Evolutionary conservation across 2,888 invertebrate genomes (phyloP).

Genomic region (Azorinus chamasolen): DNA sequence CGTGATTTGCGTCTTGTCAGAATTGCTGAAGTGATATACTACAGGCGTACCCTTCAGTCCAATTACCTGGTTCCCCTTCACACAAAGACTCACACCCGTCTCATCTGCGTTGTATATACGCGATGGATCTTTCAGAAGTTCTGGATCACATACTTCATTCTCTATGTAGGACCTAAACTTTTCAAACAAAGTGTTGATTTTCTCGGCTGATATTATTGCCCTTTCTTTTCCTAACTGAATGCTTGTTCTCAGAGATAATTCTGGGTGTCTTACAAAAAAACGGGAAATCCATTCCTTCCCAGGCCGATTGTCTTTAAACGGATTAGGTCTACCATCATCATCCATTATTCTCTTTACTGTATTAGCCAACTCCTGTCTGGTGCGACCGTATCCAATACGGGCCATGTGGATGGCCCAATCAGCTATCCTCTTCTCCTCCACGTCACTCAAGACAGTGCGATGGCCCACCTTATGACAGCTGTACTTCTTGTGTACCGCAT

Average conservation of each 20-base stretch:
- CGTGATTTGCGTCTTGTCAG: slow-evolving; percentile 13
- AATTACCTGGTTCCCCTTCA: slow-evolving; percentile 17
- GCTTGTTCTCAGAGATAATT: slow-evolving; percentile 11
- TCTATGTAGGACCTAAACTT: slow-evolving; percentile 8
- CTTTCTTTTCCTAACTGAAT: slow-evolving; percentile 21
- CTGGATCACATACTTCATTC: slow-evolving; percentile 14
- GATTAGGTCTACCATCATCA: slow-evolving; percentile 9
- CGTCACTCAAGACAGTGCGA: neutral
- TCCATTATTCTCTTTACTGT: neutral
- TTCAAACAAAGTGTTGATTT: slow-evolving; percentile 14
- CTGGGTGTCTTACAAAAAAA: slow-evolving; percentile 7
- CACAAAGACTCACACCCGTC: slow-evolving; percentile 17
- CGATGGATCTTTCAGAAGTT: slow-evolving; percentile 9
- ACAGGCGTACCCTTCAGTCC: slow-evolving; percentile 24
- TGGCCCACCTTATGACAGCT: slow-evolving; percentile 2
- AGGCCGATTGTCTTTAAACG: slow-evolving; percentile 13
- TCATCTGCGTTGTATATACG: slow-evolving; percentile 28
- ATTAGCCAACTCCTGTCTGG: neutral
- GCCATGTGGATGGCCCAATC: neutral
- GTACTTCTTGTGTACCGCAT: slow-evolving; percentile 13
- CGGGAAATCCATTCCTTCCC: neutral
- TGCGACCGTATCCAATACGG: neutral
- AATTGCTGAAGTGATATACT: slow-evolving; percentile 10
- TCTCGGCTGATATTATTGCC: slow-evolving; percentile 16
- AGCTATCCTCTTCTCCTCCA: slow-evolving; percentile 17